These are phyloP conservation scores for Tenrec ecaudatus DNA, from an alignment of 2,113 vertebrate species.

Conservation along the genomic window DNA sequence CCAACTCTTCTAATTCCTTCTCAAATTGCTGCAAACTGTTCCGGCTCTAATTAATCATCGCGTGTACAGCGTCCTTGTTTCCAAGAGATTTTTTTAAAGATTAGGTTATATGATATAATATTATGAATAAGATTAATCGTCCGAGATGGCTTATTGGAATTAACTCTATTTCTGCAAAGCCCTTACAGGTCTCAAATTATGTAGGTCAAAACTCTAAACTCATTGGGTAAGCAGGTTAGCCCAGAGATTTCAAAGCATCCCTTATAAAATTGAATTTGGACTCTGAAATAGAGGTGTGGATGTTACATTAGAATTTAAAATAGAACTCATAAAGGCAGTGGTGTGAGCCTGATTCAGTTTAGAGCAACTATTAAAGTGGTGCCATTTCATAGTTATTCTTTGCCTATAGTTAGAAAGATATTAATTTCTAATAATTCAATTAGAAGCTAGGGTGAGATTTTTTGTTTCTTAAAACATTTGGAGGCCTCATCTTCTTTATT, in stretches of 20 bases:
- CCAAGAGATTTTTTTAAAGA: neutral
- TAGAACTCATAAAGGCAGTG: slow-evolving; percentile 15
- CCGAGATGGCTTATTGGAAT: neutral
- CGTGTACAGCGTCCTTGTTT: neutral
- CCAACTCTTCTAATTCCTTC: neutral
- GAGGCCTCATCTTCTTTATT: neutral
- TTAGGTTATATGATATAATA: slow-evolving; percentile 20
- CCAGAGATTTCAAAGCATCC: neutral
- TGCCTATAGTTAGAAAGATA: slow-evolving; percentile 6
- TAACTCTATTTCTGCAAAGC: neutral
- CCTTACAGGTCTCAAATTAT: slow-evolving; percentile 1
- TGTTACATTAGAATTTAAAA: neutral
- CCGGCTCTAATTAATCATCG: neutral
- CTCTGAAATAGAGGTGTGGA: neutral
- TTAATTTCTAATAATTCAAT: slow-evolving; percentile 1
- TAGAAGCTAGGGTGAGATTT: neutral
- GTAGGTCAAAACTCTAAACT: neutral
- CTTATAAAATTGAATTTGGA: neutral
- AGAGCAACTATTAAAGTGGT: neutral
- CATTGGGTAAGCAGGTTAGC: neutral
- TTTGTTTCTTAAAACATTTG: neutral
- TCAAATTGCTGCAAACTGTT: neutral
- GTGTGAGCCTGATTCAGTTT: slow-evolving; percentile 21
- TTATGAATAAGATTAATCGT: slow-evolving; percentile 47
- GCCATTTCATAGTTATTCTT: neutral